Percentiles rank a stretch among this genome's conserved stretches.
Conservation (phyloP, 2,113 vertebrate genomes). For the Gadus chalcogrammus region DNA sequence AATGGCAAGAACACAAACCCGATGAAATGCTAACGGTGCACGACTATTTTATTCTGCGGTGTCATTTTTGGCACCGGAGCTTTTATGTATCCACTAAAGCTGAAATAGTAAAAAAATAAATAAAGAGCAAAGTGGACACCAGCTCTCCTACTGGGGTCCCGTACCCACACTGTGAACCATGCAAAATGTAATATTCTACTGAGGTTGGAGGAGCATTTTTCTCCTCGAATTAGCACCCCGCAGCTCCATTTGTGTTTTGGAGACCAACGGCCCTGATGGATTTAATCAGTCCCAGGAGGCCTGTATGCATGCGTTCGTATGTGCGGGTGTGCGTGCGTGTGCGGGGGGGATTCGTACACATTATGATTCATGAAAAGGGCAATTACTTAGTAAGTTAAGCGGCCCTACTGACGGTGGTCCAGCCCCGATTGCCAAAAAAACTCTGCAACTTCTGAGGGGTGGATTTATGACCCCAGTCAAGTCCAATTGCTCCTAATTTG, state of each 20-base stretch:
- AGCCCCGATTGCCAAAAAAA: conserved; percentile 58
- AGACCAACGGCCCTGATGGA: not conserved
- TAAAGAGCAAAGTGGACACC: conserved; percentile 7
- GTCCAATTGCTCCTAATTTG: conserved; percentile 75
- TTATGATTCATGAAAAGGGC: conserved; percentile 71
- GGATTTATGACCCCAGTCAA: conserved; percentile 76
- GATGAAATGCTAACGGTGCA: conserved; percentile 11
- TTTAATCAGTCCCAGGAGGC: not conserved
- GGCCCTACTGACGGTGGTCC: conserved; percentile 62
- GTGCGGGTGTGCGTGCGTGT: conserved; percentile 26
- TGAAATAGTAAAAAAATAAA: conserved; percentile 3
- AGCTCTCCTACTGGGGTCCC: not conserved
- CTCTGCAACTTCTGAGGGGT: conserved; percentile 62
- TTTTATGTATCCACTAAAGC: conserved; percentile 4
- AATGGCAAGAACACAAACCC: conserved; percentile 15
- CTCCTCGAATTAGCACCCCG: not conserved
- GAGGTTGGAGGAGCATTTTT: not conserved
- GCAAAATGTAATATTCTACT: not conserved
- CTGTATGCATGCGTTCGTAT: not conserved
- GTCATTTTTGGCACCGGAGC: conserved; percentile 9
- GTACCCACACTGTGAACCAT: not conserved
- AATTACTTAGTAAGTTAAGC: conserved; percentile 72
- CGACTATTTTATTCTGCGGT: not conserved
- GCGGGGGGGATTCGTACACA: conserved; percentile 63
- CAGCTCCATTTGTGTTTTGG: not conserved